These are phyloP conservation scores for Dicycla oo DNA, from an alignment of 2,888 invertebrate species.

Conservation along the genomic window DNA sequence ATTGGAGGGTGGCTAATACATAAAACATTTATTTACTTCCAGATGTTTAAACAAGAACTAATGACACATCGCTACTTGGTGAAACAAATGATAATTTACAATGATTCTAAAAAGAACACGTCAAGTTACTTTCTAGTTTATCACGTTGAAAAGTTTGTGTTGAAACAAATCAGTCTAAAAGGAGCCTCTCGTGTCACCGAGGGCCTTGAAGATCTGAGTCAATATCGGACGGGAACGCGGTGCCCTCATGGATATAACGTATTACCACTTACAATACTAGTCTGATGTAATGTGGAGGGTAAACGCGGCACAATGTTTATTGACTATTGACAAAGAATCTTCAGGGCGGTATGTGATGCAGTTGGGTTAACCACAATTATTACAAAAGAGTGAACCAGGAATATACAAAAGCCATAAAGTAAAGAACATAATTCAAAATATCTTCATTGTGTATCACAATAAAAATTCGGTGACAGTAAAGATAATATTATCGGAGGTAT, in stretches of 20 bases:
- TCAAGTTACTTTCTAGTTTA: neutral
- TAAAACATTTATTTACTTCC: neutral
- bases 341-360: neutral
- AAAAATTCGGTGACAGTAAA: no score
- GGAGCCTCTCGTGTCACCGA: neutral
- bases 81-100: neutral
- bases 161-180: neutral
- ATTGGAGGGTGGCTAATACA: slow-evolving; percentile 4
- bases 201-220: neutral
- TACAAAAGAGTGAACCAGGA: no score
- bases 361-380: neutral
- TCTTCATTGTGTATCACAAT: no score
- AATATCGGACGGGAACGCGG: neutral
- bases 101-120: neutral
- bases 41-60: neutral
- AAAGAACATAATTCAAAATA: no score
- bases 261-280: neutral
- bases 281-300: neutral
- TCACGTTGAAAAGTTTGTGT: neutral
- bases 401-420: no score
- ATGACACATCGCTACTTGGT: neutral
- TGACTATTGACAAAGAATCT: neutral
- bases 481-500: no score
- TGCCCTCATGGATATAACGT: neutral
- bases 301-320: neutral